A percentile compares a stretch with the other conserved stretches of the same genome.
Conservation (phyloP, 2,113 vertebrate genomes). For the Odobenus rosmarus region DNA sequence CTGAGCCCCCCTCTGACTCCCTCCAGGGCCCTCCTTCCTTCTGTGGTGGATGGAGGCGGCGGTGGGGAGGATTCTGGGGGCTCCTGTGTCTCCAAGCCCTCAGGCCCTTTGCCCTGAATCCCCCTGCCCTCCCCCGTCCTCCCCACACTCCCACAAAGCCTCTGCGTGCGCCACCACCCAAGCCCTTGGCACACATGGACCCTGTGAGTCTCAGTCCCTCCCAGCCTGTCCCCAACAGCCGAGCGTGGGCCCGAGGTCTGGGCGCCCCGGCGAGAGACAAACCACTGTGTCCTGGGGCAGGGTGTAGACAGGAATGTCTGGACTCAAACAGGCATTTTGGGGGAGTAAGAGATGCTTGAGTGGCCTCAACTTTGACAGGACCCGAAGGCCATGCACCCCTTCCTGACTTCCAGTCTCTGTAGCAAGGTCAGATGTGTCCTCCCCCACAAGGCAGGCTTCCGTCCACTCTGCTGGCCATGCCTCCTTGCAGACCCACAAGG, state of each 20-base stretch:
- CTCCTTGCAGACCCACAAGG: not conserved
- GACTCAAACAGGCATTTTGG: not conserved
- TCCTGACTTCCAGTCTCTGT: not conserved
- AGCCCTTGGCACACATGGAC: not conserved
- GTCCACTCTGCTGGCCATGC: not conserved
- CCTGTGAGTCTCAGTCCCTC: not conserved
- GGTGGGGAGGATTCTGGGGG: not conserved
- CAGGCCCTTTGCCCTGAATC: too few relatives aligned
- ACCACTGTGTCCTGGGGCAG: not conserved
- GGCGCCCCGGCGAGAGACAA: not conserved
- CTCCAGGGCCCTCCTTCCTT: not conserved
- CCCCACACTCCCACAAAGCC: not conserved
- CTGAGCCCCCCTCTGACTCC: not conserved
- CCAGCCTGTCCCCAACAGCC: not conserved
- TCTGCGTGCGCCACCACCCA: accelerated
- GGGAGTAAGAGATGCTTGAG: accelerated
- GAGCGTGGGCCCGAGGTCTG: accelerated
- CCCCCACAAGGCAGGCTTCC: not conserved
- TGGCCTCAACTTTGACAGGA: not conserved
- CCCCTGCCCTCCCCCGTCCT: not conserved
- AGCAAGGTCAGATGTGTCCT: not conserved
- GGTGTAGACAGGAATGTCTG: not conserved
- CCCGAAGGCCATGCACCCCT: not conserved
- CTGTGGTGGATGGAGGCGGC: accelerated
- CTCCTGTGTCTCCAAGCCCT: not conserved